These are phyloP conservation scores for Caracal caracal DNA, from an alignment of 2,113 vertebrate genomes.

Conservation along the genomic window DNA sequence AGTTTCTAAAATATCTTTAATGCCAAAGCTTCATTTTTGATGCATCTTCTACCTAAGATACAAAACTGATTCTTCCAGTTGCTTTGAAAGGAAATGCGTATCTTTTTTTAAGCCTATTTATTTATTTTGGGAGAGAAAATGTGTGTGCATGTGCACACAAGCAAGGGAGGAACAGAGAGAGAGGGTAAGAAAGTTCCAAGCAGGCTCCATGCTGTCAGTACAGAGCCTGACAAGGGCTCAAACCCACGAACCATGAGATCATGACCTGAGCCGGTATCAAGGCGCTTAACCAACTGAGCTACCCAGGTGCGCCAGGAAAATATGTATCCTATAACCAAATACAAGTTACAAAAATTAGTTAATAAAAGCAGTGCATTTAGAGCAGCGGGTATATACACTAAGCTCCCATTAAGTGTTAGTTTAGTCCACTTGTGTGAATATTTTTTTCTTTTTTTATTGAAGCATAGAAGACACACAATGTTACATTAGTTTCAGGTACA, in stretches of 20 bases:
- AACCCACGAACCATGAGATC: too few relatives aligned
- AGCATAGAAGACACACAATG: background rate
- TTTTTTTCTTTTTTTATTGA: background rate
- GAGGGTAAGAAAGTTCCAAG: too few relatives aligned
- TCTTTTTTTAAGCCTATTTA: too few relatives aligned
- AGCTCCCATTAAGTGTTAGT: background rate
- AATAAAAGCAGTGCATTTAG: background rate
- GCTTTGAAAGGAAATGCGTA: constrained; percentile 44
- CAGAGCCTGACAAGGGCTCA: too few relatives aligned
- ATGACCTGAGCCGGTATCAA: too few relatives aligned
- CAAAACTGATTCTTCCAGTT: background rate
- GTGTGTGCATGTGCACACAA: too few relatives aligned
- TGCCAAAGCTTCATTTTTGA: constrained; percentile 27
- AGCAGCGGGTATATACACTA: background rate
- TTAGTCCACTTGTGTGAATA: background rate
- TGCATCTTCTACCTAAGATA: background rate
- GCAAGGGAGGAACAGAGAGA: too few relatives aligned
- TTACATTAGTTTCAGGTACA: background rate
- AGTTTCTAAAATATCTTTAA: constrained; percentile 3
- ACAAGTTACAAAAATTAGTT: background rate
- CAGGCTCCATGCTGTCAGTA: too few relatives aligned
- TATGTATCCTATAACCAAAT: background rate
- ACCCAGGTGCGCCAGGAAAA: too few relatives aligned
- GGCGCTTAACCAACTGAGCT: too few relatives aligned
- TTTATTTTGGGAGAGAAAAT: too few relatives aligned